Conservation (phyloP, 2,113 vertebrate genomes). For the Lethenteron camtschaticum region DNA sequence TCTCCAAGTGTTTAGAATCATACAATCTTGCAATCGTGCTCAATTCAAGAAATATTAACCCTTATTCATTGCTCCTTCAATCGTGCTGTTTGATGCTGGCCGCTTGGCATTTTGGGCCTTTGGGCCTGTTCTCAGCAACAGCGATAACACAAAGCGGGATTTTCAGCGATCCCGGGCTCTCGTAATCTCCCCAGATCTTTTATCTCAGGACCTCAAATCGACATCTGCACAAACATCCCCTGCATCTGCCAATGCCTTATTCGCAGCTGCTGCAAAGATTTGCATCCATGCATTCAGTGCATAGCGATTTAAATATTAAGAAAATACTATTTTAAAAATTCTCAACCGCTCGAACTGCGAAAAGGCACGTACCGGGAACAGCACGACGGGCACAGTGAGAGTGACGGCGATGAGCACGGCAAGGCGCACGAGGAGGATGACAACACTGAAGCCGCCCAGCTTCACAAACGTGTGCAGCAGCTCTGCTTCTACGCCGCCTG, state of each 20-base stretch:
- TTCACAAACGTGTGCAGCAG: conserved; percentile 35
- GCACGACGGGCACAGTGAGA: conserved; percentile 36
- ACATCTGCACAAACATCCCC: neutral
- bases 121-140: too few species aligned
- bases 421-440: conserved; percentile 31
- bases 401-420: conserved; percentile 35
- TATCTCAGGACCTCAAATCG: neutral
- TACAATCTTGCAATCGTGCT: too few species aligned
- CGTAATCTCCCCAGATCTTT: too few species aligned
- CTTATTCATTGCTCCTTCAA: too few species aligned
- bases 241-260: neutral
- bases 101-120: too few species aligned
- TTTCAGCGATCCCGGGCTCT: neutral
- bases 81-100: too few species aligned
- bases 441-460: conserved; percentile 18
- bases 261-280: neutral
- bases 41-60: too few species aligned
- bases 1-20: too few species aligned
- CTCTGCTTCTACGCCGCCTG: conserved; percentile 28
- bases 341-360: neutral
- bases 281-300: neutral
- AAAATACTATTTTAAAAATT: neutral
- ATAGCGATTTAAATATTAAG: neutral
- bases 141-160: too few species aligned
- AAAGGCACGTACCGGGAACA: conserved; percentile 27